Evolutionary conservation across 1,140 invertebrate species (phyloP).

Genomic region (Semibalanus balanoides): DNA sequence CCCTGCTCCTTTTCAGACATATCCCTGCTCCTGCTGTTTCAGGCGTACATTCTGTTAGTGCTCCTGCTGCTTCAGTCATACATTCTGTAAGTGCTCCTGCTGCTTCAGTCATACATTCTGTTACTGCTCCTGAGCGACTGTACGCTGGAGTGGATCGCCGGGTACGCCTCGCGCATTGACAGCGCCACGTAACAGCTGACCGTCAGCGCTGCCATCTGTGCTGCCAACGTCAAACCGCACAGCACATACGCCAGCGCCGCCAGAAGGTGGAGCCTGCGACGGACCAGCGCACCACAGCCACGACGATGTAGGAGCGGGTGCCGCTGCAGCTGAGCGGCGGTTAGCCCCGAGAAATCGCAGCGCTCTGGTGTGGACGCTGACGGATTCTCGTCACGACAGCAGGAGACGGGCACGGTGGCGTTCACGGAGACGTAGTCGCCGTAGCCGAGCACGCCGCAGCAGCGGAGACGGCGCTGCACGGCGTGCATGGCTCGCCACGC

Average conservation of each 20-base stretch:
- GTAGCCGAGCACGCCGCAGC: neutral
- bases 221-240: neutral
- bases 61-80: too few relatives aligned
- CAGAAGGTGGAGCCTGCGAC: neutral
- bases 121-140: too few relatives aligned
- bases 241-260: neutral
- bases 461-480: neutral
- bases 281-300: neutral
- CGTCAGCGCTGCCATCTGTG: neutral
- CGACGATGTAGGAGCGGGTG: neutral
- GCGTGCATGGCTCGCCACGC: neutral
- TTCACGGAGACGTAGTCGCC: neutral
- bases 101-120: too few relatives aligned
- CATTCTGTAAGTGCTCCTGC: too few relatives aligned
- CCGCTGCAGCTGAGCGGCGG: neutral
- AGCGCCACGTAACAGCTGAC: neutral
- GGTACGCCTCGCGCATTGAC: neutral
- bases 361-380: neutral
- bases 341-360: neutral
- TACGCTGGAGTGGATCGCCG: too few relatives aligned
- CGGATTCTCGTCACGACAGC: neutral
- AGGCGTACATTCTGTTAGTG: too few relatives aligned
- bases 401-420: neutral
- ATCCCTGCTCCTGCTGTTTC: too few relatives aligned
- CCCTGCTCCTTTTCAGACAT: too few relatives aligned